Evolutionary conservation across 2,888 invertebrate species (phyloP), one percentile per base, ranked within the genome.

Genomic region (Lithophane socia): DNA sequence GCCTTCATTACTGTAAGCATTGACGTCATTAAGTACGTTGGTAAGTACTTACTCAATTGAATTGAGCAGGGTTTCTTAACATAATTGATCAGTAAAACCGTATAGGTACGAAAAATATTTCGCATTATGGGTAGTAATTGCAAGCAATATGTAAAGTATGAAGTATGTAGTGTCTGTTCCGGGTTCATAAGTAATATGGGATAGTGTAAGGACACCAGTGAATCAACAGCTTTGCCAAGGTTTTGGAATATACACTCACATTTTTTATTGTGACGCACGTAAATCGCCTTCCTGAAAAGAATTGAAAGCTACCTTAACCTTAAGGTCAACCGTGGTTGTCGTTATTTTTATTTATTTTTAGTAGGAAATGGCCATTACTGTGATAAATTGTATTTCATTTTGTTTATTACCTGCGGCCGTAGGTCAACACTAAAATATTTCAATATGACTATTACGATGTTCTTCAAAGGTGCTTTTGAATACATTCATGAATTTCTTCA

Each of bases 211-310:
- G 77, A 76, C 86, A 73, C 44, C 4, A 37, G 64, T 68, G 16
- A 67, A 63, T n/a, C 24, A 66, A 69, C 75, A 24, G 64, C 73
- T 65, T 75, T 71, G 8, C 49, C 86, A 87, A 87, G 86, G 86
- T 73, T 79, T 72, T 67, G 37, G 29, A 42, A 73, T 66, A 52
- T 67, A 56, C 73, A 42, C 21, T 76, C 44, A 58, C 64, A 54
- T 69, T 72, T 65, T 75, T 69, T 64, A 70, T 65, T 58, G 44
- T 68, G 75, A 75, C 82, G 68, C 66, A 75, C 24, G 44, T 66
- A 58, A 44, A 52, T 78, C 58, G 75, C 42, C 82, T 84, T 82
- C 79, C 85, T 82, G 77, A 75, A 85, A 83, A 64, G 16, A 75
- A 65, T 68, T 76, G 73, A 79, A 79, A 79, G 79, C 29, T 70